These are phyloP conservation scores for Raphicerus campestris DNA, from an alignment of 2,113 vertebrate genomes.

Conservation along the genomic window DNA sequence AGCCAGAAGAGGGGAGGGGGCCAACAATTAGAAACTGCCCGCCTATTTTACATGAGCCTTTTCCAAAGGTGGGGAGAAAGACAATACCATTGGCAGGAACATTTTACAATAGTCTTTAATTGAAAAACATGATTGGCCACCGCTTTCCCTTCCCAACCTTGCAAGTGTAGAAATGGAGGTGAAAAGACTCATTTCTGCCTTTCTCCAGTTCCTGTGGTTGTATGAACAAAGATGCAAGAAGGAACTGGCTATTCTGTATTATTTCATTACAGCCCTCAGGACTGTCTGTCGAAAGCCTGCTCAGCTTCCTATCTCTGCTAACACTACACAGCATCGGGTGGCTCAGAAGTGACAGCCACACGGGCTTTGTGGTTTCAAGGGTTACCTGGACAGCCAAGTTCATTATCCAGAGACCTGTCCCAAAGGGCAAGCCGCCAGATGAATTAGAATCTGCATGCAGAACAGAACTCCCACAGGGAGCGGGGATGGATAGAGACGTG, in stretches of 20 bases:
- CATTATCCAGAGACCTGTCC: neutral
- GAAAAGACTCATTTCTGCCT: neutral
- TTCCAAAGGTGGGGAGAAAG: neutral
- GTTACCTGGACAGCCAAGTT: neutral
- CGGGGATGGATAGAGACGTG: no score
- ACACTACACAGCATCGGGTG: accelerated
- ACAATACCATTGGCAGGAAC: neutral
- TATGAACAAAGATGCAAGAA: neutral
- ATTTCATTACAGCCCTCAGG: neutral
- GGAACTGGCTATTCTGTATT: neutral
- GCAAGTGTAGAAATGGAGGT: neutral
- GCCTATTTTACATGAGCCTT: neutral
- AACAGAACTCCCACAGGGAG: neutral
- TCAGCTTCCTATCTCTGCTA: neutral
- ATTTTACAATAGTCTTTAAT: neutral
- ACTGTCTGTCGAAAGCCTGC: neutral
- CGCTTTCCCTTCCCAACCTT: neutral
- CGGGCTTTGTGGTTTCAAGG: neutral
- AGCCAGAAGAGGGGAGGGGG: neutral
- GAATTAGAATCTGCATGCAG: neutral
- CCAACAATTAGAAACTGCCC: neutral
- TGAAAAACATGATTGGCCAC: neutral
- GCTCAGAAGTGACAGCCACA: neutral
- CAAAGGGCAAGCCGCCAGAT: neutral
- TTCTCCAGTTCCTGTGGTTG: neutral